Evolutionary conservation across 2,797 vertebrate species (phyloP).

Genomic region (Gadopsis bispinosus): DNA sequence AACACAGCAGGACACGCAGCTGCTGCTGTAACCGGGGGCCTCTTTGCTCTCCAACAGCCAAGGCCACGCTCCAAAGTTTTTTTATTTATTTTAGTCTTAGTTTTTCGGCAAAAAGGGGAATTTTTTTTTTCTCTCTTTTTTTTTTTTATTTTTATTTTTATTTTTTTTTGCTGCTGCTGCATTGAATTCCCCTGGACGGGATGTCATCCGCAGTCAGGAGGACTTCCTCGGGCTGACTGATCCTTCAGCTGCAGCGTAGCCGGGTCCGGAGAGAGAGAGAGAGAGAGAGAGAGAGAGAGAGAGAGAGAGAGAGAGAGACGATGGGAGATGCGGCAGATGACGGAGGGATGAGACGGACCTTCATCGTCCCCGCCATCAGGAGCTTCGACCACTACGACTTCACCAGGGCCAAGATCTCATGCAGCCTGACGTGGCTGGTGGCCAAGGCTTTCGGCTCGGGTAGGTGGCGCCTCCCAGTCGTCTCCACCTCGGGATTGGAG

Average conservation of each 20-base stretch:
- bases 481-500: constrained; percentile 26
- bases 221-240: constrained; percentile 72
- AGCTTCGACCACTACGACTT: constrained; percentile 98
- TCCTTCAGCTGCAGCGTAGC: constrained; percentile 61
- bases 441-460: constrained; percentile 99
- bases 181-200: constrained; percentile 78
- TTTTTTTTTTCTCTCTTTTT: constrained; percentile 21
- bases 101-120: constrained; percentile 35
- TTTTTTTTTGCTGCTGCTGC: constrained; percentile 59
- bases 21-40: constrained; percentile 38
- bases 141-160: too few relatives aligned
- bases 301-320: constrained; percentile 23
- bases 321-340: constrained; percentile 92
- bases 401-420: constrained; percentile 93
- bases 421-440: constrained; percentile 97
- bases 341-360: constrained; percentile 89
- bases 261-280: constrained; percentile 32
- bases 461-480: constrained; percentile 80
- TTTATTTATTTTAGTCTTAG: not conserved
- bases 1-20: constrained; percentile 29
- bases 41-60: constrained; percentile 36
- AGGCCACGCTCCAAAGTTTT: constrained; percentile 50
- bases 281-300: too few relatives aligned
- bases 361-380: constrained; percentile 95
- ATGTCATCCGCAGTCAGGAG: constrained; percentile 75